Base-by-base conservation (phyloP, 2,113 vertebrate species). In the Podocnemis expansa region DNA sequence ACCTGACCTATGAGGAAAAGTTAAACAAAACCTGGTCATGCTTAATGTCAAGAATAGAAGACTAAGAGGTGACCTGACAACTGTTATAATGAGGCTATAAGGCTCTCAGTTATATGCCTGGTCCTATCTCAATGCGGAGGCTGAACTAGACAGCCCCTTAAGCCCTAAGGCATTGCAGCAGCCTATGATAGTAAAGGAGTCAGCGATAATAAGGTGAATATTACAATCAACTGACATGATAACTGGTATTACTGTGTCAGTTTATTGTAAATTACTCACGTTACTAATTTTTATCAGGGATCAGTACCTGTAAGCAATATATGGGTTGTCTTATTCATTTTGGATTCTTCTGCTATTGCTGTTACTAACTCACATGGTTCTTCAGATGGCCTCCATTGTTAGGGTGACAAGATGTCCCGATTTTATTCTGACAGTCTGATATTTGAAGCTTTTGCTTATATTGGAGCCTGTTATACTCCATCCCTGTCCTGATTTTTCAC, bases 311-410 rank as follows among this genome's bases (percentile, higher is more conserved):
- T 76, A 45, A 76, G 41, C 38, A 43, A 76, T 75, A 22, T 21
- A 25, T 0, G 0, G 87, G 60, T 60, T 29, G 51, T 86, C 89
- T 75, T 73, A 31, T 87, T 93, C 87, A 63, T 84, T 58, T 91
- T 75, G 84, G 87, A 19, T 58, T 90, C 86, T 73, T 89, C 80
- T 90, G 24, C 91, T 93, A 73, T 47, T 82, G 63, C 29, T 51
- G 24, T 56, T 88, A 56, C 80, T 89, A 75, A 79, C 73, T 76
- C 55, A 82, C 52, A 52, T 5, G 78, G 85, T 24, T 92, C 89
- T 84, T 87, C 95, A 91, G 11, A 43, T 85, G 86, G 41, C 92
- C 92, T 83, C 85, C 81, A 88, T 47, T 84, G 84, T 22, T 75
- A 52, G 51, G 51, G 51, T 52, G 14, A 52, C 13, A 13, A 52